Conservation (phyloP, 2,888 invertebrate genomes). For the Brenthis hecate region DNA sequence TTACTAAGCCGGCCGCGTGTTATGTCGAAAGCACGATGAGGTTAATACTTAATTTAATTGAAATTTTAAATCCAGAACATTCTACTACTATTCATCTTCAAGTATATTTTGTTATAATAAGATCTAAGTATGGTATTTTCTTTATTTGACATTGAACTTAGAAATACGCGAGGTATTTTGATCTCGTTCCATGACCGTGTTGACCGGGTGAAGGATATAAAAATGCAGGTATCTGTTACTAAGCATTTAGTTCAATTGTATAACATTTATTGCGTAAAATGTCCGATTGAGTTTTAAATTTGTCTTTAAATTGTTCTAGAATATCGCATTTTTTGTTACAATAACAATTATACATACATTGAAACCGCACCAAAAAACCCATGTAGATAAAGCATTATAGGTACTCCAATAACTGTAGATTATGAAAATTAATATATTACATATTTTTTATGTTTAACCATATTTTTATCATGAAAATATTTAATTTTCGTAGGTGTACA, state of each 20-base stretch:
- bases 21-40: slow-evolving; percentile 35
- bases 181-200: slow-evolving; percentile 12
- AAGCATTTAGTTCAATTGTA: not conserved
- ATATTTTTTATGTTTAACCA: too few species aligned
- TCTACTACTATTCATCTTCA: not conserved
- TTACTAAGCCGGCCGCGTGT: slow-evolving; percentile 33
- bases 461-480: too few species aligned
- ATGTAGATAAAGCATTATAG: too few species aligned
- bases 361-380: too few species aligned
- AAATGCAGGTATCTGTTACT: slow-evolving; percentile 9
- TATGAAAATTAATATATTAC: too few species aligned
- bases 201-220: slow-evolving; percentile 22
- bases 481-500: too few species aligned
- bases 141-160: slow-evolving; percentile 24
- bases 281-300: too few species aligned
- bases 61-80: slow-evolving; percentile 25
- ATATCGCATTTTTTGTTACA: too few species aligned
- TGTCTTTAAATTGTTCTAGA: too few species aligned
- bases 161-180: slow-evolving; percentile 4
- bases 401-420: too few species aligned
- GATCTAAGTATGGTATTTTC: not conserved
- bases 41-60: slow-evolving; percentile 34
- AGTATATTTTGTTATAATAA: not conserved
- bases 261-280: too few species aligned
- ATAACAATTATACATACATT: too few species aligned